These are phyloP conservation scores for Halcyon smyrnensis DNA, from an alignment of 2,797 vertebrate genomes.

Conservation along the genomic window DNA sequence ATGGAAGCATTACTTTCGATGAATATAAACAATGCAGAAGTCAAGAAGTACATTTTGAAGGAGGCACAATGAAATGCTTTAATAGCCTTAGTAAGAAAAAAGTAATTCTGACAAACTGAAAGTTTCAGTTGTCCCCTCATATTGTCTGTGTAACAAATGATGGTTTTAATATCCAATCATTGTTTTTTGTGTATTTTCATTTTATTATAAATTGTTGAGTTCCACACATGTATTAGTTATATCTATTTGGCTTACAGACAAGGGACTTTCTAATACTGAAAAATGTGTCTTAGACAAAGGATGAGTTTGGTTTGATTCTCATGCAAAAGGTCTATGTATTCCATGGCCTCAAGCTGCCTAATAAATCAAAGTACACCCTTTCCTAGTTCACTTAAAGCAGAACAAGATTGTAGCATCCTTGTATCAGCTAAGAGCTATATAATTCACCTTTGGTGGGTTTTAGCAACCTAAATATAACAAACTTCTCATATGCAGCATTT, in stretches of 20 bases:
- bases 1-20: neutral
- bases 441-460: neutral
- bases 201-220: constrained; percentile 10
- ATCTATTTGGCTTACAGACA: neutral
- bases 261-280: neutral
- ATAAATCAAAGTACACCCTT: neutral
- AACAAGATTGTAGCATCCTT: neutral
- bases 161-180: neutral
- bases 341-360: neutral
- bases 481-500: neutral
- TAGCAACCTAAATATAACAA: neutral
- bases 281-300: neutral
- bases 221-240: neutral
- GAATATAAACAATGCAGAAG: neutral
- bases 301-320: neutral
- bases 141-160: neutral
- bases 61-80: neutral
- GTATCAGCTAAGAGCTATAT: neutral
- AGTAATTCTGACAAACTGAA: neutral
- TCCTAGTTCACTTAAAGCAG: neutral
- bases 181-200: neutral
- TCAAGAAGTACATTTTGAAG: neutral
- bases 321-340: neutral
- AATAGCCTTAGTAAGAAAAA: neutral
- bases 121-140: neutral